Evolutionary conservation across 2,797 vertebrate genomes (phyloP).

Genomic region (Mus caroli): DNA sequence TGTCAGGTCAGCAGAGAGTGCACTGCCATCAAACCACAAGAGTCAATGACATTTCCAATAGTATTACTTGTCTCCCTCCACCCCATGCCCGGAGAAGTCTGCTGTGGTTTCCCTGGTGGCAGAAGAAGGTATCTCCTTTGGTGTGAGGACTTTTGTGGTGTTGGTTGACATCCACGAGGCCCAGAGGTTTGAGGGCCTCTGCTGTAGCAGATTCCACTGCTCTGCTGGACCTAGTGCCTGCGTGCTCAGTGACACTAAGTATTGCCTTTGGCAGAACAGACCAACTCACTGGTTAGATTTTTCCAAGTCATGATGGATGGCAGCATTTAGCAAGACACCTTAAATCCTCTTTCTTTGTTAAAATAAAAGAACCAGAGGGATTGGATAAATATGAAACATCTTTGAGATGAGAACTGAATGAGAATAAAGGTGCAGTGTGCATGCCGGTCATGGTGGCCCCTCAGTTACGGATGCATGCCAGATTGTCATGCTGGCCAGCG

Average conservation of each 20-base stretch:
- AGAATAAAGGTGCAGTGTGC: rapidly evolving
- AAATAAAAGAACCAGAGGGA: background rate
- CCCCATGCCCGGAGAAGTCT: background rate
- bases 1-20: background rate
- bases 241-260: background rate
- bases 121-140: background rate
- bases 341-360: background rate
- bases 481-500: background rate
- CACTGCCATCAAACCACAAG: background rate
- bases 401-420: background rate
- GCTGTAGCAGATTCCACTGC: rapidly evolving
- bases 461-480: rapidly evolving
- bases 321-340: background rate
- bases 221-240: rapidly evolving
- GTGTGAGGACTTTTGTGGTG: rapidly evolving
- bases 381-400: background rate
- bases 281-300: background rate
- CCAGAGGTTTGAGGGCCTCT: background rate
- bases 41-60: background rate
- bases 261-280: background rate
- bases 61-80: background rate
- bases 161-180: background rate
- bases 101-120: background rate
- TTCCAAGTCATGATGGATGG: background rate
- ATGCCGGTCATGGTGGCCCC: too few species aligned